phyloP scores from a whole-genome alignment of 2,113 vertebrate species.

The Opisthocomus hoazin region DNA sequence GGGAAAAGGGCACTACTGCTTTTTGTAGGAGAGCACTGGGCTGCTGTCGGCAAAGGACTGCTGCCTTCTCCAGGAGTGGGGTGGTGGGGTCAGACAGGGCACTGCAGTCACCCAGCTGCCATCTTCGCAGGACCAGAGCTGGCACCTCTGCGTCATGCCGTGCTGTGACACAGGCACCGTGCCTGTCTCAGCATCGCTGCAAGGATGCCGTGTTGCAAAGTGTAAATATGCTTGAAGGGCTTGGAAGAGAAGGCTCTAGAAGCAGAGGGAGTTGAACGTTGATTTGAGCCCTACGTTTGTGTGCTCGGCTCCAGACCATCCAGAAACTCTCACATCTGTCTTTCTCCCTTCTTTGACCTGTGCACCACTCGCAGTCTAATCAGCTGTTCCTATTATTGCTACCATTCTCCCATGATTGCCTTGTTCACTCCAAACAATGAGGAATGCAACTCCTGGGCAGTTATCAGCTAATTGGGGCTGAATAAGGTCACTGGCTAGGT shows the following conservation, averaged over 20 bases:
- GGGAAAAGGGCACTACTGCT: not conserved
- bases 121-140: not conserved
- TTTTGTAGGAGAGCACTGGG: not conserved
- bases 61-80: not conserved
- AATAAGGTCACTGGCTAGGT: conserved; percentile 27
- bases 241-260: not conserved
- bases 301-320: not conserved
- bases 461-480: conserved; percentile 45
- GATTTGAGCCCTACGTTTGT: not conserved
- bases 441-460: not conserved
- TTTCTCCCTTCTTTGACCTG: not conserved
- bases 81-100: not conserved
- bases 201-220: not conserved
- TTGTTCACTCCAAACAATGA: conserved; percentile 38
- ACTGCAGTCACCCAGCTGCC: not conserved
- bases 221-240: not conserved
- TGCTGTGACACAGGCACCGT: not conserved
- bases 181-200: not conserved
- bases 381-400: conserved; percentile 38
- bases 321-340: not conserved
- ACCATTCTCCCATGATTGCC: conserved; percentile 17
- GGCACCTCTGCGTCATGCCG: not conserved
- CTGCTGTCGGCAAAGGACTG: not conserved
- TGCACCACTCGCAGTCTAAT: not conserved
- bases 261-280: not conserved